Percentiles rank a stretch among this genome's conserved stretches.
Conservation (phyloP, 2,888 invertebrate genomes). For the Enchytraeus crypticus region DNA sequence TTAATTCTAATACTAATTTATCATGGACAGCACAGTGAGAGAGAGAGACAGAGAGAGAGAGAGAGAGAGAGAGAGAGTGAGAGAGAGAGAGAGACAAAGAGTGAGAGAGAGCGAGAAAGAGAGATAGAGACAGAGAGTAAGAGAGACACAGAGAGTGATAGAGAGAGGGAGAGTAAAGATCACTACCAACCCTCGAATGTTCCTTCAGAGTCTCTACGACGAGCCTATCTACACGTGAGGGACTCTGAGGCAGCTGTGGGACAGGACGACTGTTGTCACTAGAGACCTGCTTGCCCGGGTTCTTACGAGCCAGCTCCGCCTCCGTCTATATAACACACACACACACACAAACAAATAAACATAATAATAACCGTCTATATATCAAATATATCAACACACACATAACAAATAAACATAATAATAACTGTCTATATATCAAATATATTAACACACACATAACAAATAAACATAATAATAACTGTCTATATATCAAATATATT, state of each 20-base stretch:
- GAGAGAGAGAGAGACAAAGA: no score
- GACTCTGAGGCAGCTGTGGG: slow-evolving; percentile 68
- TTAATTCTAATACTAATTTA: no score
- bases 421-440: neutral
- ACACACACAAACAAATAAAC: neutral
- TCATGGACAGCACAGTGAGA: no score
- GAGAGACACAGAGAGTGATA: no score
- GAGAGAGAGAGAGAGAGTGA: no score
- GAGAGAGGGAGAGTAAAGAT: no score
- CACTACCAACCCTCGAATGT: slow-evolving; percentile 55
- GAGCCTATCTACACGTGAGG: slow-evolving; percentile 67
- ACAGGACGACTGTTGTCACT: slow-evolving; percentile 67
- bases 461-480: neutral
- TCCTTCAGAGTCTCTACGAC: slow-evolving; percentile 72
- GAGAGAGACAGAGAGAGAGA: no score
- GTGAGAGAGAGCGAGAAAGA: no score
- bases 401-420: neutral
- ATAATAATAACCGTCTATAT: neutral
- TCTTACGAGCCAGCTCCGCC: slow-evolving; percentile 66
- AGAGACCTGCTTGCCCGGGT: slow-evolving; percentile 68
- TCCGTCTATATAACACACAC: slow-evolving; percentile 54
- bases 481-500: neutral
- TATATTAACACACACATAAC: no score
- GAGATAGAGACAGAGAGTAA: no score
- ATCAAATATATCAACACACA: no score